A percentile compares a stretch with the other conserved stretches of the same genome.
Conservation (phyloP, 2,888 invertebrate species). For the Folsomia manolachei region DNA sequence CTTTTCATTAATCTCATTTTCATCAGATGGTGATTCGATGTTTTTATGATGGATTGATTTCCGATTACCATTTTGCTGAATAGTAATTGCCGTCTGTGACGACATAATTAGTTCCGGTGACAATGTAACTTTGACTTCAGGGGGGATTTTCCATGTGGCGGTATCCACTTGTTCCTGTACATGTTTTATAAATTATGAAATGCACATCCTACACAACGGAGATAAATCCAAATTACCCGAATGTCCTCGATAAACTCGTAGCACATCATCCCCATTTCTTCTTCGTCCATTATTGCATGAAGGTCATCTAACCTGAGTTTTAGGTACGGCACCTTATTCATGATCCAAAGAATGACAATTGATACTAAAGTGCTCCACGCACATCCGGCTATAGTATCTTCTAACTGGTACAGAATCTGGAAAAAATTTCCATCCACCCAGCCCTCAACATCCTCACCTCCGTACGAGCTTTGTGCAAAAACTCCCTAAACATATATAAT, state of each 20-base stretch:
- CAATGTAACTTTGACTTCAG: neutral
- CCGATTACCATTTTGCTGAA: neutral
- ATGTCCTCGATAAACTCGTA: constrained; percentile 34
- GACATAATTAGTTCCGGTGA: neutral
- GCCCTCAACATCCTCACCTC: constrained; percentile 16
- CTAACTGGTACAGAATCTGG: constrained; percentile 33
- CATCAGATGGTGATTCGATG: neutral
- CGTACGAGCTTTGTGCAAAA: constrained; percentile 1
- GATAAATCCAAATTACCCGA: constrained; percentile 35
- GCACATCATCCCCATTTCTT: constrained; percentile 26
- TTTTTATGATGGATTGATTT: neutral
- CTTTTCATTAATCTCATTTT: neutral
- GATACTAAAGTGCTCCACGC: constrained; percentile 7
- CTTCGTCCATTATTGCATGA: constrained; percentile 27
- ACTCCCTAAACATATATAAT: constrained; percentile 7
- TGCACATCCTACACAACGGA: too few relatives aligned
- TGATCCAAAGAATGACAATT: constrained; percentile 18
- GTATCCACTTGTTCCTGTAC: neutral
- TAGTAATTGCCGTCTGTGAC: neutral
- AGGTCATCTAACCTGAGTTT: constrained; percentile 22
- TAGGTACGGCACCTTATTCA: constrained; percentile 36
- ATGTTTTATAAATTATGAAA: neutral
- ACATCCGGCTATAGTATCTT: constrained; percentile 4
- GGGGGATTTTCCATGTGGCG: neutral
- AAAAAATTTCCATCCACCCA: constrained; percentile 39